A percentile compares a stretch with the other conserved stretches of the same genome.
phyloP scores from a whole-genome alignment of 2,888 invertebrate genomes.

The Drosophila affinis region DNA sequence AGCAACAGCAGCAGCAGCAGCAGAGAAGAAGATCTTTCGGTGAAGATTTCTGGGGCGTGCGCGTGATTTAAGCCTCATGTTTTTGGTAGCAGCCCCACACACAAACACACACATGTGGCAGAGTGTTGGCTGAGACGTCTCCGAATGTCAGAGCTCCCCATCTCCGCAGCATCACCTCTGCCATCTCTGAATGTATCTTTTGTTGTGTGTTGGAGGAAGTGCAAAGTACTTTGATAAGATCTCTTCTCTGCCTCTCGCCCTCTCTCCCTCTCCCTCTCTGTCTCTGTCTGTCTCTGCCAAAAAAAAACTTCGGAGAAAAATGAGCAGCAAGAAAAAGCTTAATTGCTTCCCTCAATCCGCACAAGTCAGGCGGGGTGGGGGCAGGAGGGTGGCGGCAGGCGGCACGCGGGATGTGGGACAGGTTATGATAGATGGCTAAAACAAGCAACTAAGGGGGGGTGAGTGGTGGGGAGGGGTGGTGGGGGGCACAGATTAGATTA shows the following conservation, averaged over 20 bases:
- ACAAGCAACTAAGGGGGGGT: constrained; percentile 4
- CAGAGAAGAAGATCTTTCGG: constrained; percentile 35
- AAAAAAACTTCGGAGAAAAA: constrained; percentile 40
- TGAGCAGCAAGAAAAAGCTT: constrained; percentile 56
- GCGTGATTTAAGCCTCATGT: constrained; percentile 63
- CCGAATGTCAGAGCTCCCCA: not conserved
- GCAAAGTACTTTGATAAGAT: constrained; percentile 73
- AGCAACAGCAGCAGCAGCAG: constrained; percentile 33
- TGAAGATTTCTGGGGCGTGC: constrained; percentile 70
- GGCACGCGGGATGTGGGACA: constrained; percentile 1
- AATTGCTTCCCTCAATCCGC: constrained; percentile 22
- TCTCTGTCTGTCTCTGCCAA: not conserved
- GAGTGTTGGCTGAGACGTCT: not conserved
- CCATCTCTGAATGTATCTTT: not conserved
- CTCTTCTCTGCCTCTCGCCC: constrained; percentile 27
- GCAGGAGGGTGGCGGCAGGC: too few species aligned
- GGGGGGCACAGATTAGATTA: not conserved
- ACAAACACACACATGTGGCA: not conserved
- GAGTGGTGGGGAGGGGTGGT: too few species aligned
- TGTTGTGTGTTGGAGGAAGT: constrained; percentile 64
- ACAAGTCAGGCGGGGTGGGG: constrained; percentile 1
- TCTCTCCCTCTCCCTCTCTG: too few species aligned
- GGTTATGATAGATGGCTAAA: constrained; percentile 34
- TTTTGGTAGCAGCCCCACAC: constrained; percentile 45
- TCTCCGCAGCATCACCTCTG: too few species aligned